Conservation (phyloP, 2,797 vertebrate genomes). For the Macrochelys suwanniensis region DNA sequence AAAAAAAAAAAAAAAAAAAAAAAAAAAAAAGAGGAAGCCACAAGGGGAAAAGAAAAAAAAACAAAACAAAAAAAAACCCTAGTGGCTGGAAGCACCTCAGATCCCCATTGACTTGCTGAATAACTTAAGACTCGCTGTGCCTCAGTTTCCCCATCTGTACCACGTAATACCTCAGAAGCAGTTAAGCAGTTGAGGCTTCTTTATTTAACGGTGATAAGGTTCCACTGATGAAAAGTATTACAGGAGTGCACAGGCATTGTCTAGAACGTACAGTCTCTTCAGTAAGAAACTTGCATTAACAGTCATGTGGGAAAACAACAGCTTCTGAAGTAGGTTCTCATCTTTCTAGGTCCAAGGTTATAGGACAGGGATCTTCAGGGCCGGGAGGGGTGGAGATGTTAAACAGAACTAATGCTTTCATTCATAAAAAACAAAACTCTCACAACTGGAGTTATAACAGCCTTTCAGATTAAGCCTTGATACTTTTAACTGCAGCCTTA, state of each 20-base stretch:
- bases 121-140: not conserved
- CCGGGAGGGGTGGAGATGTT: not conserved
- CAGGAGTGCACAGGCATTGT: not conserved
- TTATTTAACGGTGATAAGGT: not conserved
- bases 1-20: not conserved
- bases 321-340: not conserved
- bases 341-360: not conserved
- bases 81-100: accelerated
- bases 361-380: not conserved
- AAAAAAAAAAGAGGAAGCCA: not conserved
- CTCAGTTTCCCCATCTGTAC: not conserved
- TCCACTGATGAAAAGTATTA: not conserved
- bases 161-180: not conserved
- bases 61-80: not conserved
- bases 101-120: not conserved
- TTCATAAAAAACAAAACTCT: not conserved
- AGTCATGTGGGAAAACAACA: not conserved
- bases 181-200: not conserved
- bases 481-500: not conserved
- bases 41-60: not conserved
- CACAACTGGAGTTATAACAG: not conserved
- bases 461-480: not conserved
- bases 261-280: not conserved
- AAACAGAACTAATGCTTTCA: not conserved
- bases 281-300: not conserved